Evolutionary conservation across 2,888 invertebrate species (phyloP).

Genomic region (Gnatocerus cornutus): DNA sequence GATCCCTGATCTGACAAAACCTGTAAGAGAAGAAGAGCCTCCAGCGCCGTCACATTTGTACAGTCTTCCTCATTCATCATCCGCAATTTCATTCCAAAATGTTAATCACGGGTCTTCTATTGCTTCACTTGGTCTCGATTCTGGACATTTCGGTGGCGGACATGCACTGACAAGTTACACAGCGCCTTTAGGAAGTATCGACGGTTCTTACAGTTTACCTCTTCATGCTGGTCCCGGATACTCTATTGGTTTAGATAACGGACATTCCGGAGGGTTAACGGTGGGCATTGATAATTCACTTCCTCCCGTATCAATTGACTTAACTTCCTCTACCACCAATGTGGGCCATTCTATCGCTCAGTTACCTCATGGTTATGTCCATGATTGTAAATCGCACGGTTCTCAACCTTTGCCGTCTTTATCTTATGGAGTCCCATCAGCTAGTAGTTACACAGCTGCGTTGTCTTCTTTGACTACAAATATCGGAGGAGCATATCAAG

Average conservation of each 20-base stretch:
- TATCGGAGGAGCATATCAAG: constrained; percentile 71
- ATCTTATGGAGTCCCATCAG: constrained; percentile 70
- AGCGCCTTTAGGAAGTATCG: constrained; percentile 72
- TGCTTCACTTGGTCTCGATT: constrained; percentile 52
- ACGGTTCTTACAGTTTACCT: constrained; percentile 73
- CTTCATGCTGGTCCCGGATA: constrained; percentile 46
- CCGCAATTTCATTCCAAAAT: constrained; percentile 72
- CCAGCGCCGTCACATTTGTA: constrained; percentile 73
- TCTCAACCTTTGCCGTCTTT: constrained; percentile 64
- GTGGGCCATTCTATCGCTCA: constrained; percentile 14
- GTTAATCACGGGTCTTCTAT: constrained; percentile 61
- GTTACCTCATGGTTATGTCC: constrained; percentile 41
- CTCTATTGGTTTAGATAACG: constrained; percentile 34
- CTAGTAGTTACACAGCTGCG: constrained; percentile 74
- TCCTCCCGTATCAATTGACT: constrained; percentile 61
- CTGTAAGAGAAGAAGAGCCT: constrained; percentile 69
- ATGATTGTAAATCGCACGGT: constrained; percentile 66
- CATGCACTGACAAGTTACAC: constrained; percentile 73
- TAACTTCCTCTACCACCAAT: constrained; percentile 52
- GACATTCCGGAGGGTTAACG: constrained; percentile 49
- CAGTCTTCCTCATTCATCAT: constrained; percentile 73
- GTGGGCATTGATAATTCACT: constrained; percentile 61
- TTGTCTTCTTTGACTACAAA: constrained; percentile 73
- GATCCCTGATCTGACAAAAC: constrained; percentile 71
- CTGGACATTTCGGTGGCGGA: constrained; percentile 52